These are phyloP conservation scores for Camelus dromedarius DNA, from an alignment of 2,113 vertebrate genomes.

Conservation along the genomic window DNA sequence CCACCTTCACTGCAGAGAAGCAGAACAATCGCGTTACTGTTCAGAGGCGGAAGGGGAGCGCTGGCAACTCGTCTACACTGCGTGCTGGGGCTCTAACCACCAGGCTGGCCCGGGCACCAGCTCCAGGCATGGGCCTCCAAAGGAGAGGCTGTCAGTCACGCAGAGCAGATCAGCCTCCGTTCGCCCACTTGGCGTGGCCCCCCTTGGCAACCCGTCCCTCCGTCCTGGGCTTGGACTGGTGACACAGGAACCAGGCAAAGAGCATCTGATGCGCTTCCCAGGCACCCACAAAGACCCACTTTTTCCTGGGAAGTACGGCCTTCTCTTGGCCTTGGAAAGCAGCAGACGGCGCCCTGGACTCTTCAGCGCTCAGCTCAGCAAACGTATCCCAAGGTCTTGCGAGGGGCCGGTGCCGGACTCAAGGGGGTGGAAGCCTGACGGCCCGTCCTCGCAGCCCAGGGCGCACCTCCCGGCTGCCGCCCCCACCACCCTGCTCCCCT, in stretches of 20 bases:
- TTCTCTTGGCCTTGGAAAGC: not conserved
- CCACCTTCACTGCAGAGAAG: not conserved
- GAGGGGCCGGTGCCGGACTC: not conserved
- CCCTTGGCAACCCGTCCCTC: not conserved
- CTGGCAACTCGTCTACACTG: fast-evolving
- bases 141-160: fast-evolving
- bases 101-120: not conserved
- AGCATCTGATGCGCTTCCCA: not conserved
- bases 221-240: fast-evolving
- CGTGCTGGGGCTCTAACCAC: fast-evolving
- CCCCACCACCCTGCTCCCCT: fast-evolving
- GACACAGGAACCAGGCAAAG: fast-evolving
- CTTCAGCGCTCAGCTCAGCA: not conserved
- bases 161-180: fast-evolving
- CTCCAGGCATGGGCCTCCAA: not conserved
- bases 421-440: fast-evolving
- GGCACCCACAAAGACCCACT: not conserved
- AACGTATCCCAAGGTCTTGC: fast-evolving
- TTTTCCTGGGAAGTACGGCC: not conserved
- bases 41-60: fast-evolving
- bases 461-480: not conserved
- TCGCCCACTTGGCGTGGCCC: not conserved
- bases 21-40: fast-evolving
- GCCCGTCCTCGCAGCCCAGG: fast-evolving
- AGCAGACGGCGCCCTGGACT: fast-evolving